phyloP scores from a whole-genome alignment of 2,113 vertebrate species.

The Mus musculus region DNA sequence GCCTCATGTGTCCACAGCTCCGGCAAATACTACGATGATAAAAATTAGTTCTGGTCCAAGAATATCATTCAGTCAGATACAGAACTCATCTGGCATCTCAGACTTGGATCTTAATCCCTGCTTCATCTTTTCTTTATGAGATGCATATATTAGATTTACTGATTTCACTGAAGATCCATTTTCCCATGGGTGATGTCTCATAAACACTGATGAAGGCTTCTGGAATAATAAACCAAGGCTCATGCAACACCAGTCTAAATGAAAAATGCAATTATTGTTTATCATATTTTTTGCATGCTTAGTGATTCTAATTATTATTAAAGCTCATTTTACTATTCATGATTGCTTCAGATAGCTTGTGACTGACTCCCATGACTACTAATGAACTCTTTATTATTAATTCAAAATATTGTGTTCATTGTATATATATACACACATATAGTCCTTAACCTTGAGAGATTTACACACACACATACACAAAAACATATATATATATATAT shows the following conservation, averaged over 20 bases:
- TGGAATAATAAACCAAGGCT: conserved; percentile 60
- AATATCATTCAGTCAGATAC: conserved; percentile 72
- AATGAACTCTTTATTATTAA: conserved; percentile 25
- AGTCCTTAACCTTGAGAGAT: not conserved
- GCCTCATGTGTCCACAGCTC: conserved; percentile 69
- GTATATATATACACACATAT: not conserved
- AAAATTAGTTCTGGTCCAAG: conserved; percentile 67
- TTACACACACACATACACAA: not conserved
- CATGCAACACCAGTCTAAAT: conserved; percentile 50
- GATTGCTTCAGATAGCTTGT: conserved; percentile 23
- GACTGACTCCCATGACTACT: conserved; percentile 2
- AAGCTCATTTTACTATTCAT: conserved; percentile 20
- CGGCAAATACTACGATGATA: conserved; percentile 73
- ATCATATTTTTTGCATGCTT: conserved; percentile 60
- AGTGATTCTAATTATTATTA: conserved; percentile 54
- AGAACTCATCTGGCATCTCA: conserved; percentile 75
- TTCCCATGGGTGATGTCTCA: conserved; percentile 8
- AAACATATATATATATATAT: no score
- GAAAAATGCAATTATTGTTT: conserved; percentile 64
- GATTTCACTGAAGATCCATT: conserved; percentile 61
- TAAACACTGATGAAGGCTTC: conserved; percentile 57
- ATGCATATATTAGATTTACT: conserved; percentile 67
- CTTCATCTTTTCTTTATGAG: conserved; percentile 77
- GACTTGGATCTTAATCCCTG: conserved; percentile 68
- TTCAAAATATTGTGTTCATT: not conserved